A percentile compares a stretch with the other conserved stretches of the same genome.
Evolutionary conservation across 2,113 vertebrate species (phyloP).

Genomic region (Nymphicus hollandicus): DNA sequence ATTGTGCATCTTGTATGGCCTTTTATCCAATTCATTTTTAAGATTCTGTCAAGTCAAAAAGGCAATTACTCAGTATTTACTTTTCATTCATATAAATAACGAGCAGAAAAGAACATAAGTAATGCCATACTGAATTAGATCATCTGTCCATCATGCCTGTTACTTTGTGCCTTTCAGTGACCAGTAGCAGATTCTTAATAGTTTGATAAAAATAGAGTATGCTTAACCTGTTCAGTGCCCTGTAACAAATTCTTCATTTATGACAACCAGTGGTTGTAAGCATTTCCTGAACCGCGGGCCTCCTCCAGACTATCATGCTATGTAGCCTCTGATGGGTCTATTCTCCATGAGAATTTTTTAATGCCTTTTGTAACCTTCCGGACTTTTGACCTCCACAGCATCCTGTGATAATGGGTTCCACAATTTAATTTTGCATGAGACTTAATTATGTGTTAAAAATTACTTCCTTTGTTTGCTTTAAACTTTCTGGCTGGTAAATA

Average conservation of each 20-base stretch:
- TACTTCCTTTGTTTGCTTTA: constrained; percentile 24
- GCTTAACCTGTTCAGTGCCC: background rate
- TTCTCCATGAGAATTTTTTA: background rate
- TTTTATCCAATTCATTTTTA: background rate
- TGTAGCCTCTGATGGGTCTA: background rate
- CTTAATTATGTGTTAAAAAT: constrained; percentile 46
- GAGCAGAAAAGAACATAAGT: background rate
- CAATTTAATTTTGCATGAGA: constrained; percentile 9
- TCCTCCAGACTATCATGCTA: background rate
- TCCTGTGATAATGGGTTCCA: background rate
- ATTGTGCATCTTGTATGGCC: background rate
- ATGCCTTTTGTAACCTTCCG: background rate
- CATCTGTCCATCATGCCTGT: background rate
- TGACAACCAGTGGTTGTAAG: background rate
- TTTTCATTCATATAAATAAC: background rate
- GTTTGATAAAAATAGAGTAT: background rate
- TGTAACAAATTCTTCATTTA: background rate
- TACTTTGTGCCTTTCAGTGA: background rate
- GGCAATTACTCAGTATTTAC: background rate
- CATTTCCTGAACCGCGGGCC: background rate
- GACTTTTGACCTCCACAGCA: constrained; percentile 21
- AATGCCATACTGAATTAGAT: background rate
- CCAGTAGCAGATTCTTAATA: background rate
- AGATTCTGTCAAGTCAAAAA: background rate
- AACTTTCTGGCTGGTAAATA: constrained; percentile 12